These are phyloP conservation scores for Philhelius pedissequus DNA, from an alignment of 2,888 invertebrate genomes.

Conservation along the genomic window DNA sequence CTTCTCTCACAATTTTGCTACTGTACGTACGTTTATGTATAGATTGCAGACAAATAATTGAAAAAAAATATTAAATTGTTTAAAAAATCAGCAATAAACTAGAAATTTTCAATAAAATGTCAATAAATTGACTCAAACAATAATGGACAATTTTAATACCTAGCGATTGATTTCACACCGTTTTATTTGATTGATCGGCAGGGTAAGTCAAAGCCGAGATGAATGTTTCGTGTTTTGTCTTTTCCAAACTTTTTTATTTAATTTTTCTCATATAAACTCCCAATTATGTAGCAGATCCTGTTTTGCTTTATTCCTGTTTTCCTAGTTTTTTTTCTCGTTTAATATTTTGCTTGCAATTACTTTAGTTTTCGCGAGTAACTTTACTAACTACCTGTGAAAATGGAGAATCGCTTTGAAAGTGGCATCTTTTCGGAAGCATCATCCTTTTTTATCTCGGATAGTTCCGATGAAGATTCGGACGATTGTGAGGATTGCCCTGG, in stretches of 20 bases:
- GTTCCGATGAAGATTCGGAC: slow-evolving; percentile 73
- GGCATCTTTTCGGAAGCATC: slow-evolving; percentile 70
- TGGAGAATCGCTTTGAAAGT: slow-evolving; percentile 66
- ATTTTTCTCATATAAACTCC: not conserved
- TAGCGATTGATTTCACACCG: not conserved
- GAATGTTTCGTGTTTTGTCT: not conserved
- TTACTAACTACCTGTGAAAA: slow-evolving; percentile 33
- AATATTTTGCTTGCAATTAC: not conserved
- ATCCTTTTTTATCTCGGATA: slow-evolving; percentile 72
- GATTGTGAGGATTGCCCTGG: slow-evolving; percentile 55
- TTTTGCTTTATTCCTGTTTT: not conserved
- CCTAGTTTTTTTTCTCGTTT: not conserved
- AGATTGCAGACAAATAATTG: not conserved
- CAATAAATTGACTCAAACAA: not conserved
- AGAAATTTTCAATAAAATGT: not conserved
- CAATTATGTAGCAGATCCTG: not conserved
- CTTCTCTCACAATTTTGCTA: slow-evolving; percentile 8
- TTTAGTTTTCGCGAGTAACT: slow-evolving; percentile 19
- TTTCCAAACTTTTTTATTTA: not conserved
- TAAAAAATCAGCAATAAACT: not conserved
- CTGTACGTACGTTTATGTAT: slow-evolving; percentile 46
- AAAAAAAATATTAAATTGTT: slow-evolving; percentile 8
- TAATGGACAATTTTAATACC: not conserved
- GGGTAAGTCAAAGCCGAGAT: not conserved
- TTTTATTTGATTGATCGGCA: slow-evolving; percentile 2